Base-by-base conservation (phyloP, 92 coral and sea anemone species). In the Scolanthus callimorphus region DNA sequence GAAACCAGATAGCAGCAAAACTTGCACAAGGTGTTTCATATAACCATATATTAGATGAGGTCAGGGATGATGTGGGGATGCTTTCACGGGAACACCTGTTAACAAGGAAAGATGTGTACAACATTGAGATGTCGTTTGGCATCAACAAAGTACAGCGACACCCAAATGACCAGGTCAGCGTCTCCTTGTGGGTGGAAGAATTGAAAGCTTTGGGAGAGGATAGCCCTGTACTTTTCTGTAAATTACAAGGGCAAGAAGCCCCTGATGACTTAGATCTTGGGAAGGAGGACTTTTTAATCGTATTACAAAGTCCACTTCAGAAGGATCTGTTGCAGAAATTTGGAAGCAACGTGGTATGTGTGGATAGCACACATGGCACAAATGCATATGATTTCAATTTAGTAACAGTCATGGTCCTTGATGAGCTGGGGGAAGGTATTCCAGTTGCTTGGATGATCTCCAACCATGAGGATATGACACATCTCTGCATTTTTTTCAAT, bases 381-480 rank as follows among this genome's bases (percentile, higher is more conserved):
- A 85, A 69, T 31, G 79, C 57, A 4, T 69, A 85, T 22, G 83
- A 79, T 45, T 85, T 79, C 62, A 31, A 43, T 0, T 65, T 73
- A 3, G 63, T 83, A 1, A 79, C 91, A 1, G 17, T 79, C 29
- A 52, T 73, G 17, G 83, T 64, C 3, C 29, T 77, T 1, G 87
- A 85, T 50, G 81, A 85, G 29, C 80, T 63, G 52, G 92, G 92
- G 2, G 48, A 73, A 57, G 86, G 92, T n/a, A 43, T 79, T 22
- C 92, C 92, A 1, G 83, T 58, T 17, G 92, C 76, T 27, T 85
- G 92, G 92, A 73, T 82, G 31, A 49, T 84, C 15, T 73, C 85
- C 12, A 78, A 63, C 51, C 82, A 78, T 19, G 87, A 85, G 51
- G 86, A 85, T 55, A 67, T 68, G 31, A 72, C 86, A 3, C 46